Percentiles rank a stretch among this genome's conserved stretches.
These are phyloP conservation scores for Drosophila lini DNA, from an alignment of 1,140 invertebrate genomes.

Conservation along the genomic window DNA sequence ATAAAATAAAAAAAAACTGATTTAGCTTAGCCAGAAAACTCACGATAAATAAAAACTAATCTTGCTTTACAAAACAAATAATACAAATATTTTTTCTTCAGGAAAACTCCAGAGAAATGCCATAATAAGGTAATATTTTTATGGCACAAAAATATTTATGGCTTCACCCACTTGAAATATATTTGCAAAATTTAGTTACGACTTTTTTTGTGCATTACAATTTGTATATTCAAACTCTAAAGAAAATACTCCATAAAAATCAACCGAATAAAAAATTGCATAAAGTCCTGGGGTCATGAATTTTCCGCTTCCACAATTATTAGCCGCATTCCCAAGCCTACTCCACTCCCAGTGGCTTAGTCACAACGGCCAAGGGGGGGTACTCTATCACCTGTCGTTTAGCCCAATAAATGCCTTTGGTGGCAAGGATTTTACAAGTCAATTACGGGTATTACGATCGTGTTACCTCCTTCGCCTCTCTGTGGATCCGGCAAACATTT, in stretches of 20 bases:
- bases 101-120: not conserved
- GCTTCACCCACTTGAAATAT: not conserved
- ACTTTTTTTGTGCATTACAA: not conserved
- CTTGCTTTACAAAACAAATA: not conserved
- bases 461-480: not conserved
- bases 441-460: conserved; percentile 47
- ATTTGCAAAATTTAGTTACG: not conserved
- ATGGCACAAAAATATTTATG: not conserved
- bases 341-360: conserved; percentile 11
- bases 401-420: conserved; percentile 43
- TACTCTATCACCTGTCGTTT: conserved; percentile 19
- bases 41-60: too few relatives aligned
- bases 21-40: too few relatives aligned
- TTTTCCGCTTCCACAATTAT: conserved; percentile 4
- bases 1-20: too few relatives aligned
- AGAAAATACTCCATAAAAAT: not conserved
- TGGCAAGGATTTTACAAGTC: conserved; percentile 48
- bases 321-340: conserved; percentile 6
- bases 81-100: not conserved
- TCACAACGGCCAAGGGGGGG: not conserved
- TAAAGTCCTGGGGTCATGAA: conserved; percentile 1
- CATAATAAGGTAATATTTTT: not conserved
- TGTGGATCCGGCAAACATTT: conserved; percentile 49
- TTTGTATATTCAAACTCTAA: not conserved
- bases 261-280: not conserved